Base-by-base conservation (phyloP, 1,140 invertebrate genomes). In the Lordiphosa stackelbergi region DNA sequence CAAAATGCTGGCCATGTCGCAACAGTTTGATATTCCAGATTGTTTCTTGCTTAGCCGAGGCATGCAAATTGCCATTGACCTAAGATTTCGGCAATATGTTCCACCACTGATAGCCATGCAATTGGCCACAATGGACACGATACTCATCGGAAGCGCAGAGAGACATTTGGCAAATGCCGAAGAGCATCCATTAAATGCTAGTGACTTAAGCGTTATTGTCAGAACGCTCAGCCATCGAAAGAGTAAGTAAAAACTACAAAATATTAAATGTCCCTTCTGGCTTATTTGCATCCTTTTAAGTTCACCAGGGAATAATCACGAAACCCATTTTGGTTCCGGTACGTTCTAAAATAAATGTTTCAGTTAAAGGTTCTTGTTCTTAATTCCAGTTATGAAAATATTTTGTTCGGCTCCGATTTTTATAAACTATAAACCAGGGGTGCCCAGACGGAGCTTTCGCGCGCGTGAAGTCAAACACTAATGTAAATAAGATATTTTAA, bases 31-130 rank as follows among this genome's bases (percentile, higher is more conserved):
- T 34, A 55, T 73, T 4, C 47, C 62, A 5, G 88, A 89, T 64
- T 88, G 88, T 53, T 87, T 89, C 11, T 55, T 71, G 10, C 46
- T 90, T 5, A 85, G 85, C 19, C 63, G 74, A 3, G 86, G 87
- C 5, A 57, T 88, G 47, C 78, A 87, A 38, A 85, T 88, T 8
- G 83, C 84, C 41, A 41, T 60, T 24, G 83, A 87, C 47, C 41
- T 87, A 6, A 52, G 85, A 11, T 87, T 87, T 65, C 78, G 83
- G 6, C 55, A 78, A 22, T 51, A 68, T 38, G 43, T 71, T n/a
- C 68, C 85, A 0, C 9, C 62, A 9, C 13, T 81, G 47, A 40
- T 71, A 11, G 53, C 12, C 35, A 71, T 75, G 79, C 83, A 88
- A 57, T 49, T 85, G 9, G 45, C 55, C 10, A 75, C 77, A 8